Base-by-base conservation (phyloP, 2,888 invertebrate species). In the Geotrupes spiniger region DNA sequence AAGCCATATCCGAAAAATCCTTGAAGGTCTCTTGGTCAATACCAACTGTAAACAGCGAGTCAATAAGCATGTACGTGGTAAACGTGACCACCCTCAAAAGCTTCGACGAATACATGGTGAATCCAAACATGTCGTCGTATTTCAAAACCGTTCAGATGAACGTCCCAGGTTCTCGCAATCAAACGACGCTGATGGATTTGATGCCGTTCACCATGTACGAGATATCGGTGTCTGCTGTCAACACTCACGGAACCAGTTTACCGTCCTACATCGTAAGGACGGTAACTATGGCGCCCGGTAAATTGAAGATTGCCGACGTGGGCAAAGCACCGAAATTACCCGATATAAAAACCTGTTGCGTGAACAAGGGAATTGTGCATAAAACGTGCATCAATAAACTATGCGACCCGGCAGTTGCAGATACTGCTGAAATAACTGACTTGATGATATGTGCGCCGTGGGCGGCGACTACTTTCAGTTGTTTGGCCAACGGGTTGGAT, bases 361-460 rank as follows among this genome's bases (percentile, higher is more conserved):
- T 79, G 9, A 72, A 79, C 2, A 84, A 82, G 33, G 89, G 88
- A 0, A 83, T 91, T 65, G 82, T 80, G 33, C 87, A 89, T 68
- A 79, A 80, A 55, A 82, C 82, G 40, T 91, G 91, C 64, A 73
- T 90, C 14, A 83, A 85, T 62, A 88, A 86, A 64, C 78, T 92
- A 58, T 92, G 91, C 64, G 89, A 90, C 68, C 89, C 90, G 0
- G 80, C 65, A n/a, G 59, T 71, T 66, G 61, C 76, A 64, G 69
- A 69, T 38, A 60, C 63, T 3, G 63, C 71, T 56, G 65, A 84
- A 75, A 82, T 87, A 54, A 87, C 90, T 36, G 90, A 91, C 69
- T 76, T 91, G 66, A 90, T 92, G 88, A 89, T 91, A 31, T 92
- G 91, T 71, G 91, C 91, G 0, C 91, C 91, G 0, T 91, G 90